phyloP scores from a whole-genome alignment of 2,888 invertebrate genomes.

The Hipparchia sbordonii region DNA sequence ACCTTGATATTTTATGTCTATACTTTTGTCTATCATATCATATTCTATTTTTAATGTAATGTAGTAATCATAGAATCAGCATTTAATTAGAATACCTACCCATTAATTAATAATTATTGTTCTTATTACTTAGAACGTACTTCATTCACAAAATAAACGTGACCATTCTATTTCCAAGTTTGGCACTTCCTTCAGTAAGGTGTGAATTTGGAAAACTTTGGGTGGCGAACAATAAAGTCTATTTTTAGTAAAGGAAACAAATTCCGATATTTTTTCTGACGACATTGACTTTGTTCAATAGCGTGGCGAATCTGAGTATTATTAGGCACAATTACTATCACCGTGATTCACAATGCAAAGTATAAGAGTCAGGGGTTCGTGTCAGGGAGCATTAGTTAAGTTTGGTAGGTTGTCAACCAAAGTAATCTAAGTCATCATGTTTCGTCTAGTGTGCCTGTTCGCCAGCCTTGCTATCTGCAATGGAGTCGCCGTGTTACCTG shows the following conservation, averaged over 20 bases:
- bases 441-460: conserved; percentile 52
- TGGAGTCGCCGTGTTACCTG: conserved; percentile 58
- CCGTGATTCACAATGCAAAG: conserved; percentile 57
- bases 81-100: neutral
- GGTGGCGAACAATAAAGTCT: neutral
- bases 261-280: conserved; percentile 54
- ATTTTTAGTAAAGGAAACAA: conserved; percentile 47
- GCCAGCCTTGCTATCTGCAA: conserved; percentile 55
- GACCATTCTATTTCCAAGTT: neutral
- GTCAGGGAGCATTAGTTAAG: conserved; percentile 52
- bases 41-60: too few species aligned
- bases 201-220: conserved; percentile 3
- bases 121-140: too few species aligned
- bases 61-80: neutral
- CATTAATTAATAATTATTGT: too few species aligned
- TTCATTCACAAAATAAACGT: neutral
- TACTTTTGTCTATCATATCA: too few species aligned
- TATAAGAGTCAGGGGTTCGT: conserved; percentile 63
- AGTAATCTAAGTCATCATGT: conserved; percentile 52
- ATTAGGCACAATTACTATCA: conserved; percentile 61
- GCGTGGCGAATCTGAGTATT: conserved; percentile 60
- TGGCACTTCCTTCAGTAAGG: conserved; percentile 2
- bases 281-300: conserved; percentile 58
- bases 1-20: too few species aligned
- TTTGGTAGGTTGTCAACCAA: conserved; percentile 30